Evolutionary conservation across 64 coral and sea anemone genomes (phyloP), one percentile per base, ranked within the genome.

Genomic region (Pocillopora damicornis): DNA sequence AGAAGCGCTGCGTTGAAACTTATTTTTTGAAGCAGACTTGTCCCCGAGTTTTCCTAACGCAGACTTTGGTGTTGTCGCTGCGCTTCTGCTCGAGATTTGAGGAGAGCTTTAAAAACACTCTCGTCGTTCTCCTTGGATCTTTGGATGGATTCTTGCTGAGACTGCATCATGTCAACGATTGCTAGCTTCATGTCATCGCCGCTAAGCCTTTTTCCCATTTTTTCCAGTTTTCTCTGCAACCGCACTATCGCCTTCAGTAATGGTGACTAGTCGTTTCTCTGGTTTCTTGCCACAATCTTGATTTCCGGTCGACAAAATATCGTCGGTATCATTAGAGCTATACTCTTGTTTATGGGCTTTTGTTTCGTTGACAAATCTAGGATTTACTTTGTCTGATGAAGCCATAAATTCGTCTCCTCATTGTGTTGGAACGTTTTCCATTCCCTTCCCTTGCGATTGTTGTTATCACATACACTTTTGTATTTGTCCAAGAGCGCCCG

Each of bases 351-450:
- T 30, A 73, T 65, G 63, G 35, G 65, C 74, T 87, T 69, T 89
- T 13, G 87, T 89, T 79, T 93, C 87, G 62, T 89, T 88, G 20
- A 93, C 80, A 77, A 76, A 89, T 77, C 77, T 89, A 61, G 91
- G 91, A 83, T 86, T 82, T 25, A 79, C 79, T 83, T 86, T 89
- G 71, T 85, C 87, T 58, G 74, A 89, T 59, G 61, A 75, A 61
- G 63, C 42, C 56, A 93, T 73, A 62, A 86, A 89, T 71, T 93
- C 91, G 57, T 93, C 80, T 86, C 91, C 22, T 93, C 73, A 59
- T 84, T 89, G 60, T 89, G 88, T 58, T 89, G 75, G 69, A 93
- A 89, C 10, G 87, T 80, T 86, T 89, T 89, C 20, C 36, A 16
- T 76, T 89, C 75, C 73, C 75, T 66, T 78, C 87, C 87, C 71